These are phyloP conservation scores for Eurytoma adleriae DNA, from an alignment of 2,888 invertebrate genomes.

Conservation along the genomic window DNA sequence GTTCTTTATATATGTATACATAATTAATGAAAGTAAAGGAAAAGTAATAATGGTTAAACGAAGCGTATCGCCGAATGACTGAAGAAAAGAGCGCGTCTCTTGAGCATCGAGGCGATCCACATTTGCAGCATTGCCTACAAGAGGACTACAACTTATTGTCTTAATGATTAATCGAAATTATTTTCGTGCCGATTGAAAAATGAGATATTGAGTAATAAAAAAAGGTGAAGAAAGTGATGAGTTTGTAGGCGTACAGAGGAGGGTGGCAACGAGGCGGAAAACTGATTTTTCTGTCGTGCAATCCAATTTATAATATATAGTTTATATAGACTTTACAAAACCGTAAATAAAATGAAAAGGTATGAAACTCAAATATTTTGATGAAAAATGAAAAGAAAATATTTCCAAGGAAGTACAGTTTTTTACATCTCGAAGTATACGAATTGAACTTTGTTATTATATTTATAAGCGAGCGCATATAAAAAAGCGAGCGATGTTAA, in stretches of 20 bases:
- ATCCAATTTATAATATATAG: slow-evolving; percentile 40
- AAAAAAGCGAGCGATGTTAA: slow-evolving; percentile 20
- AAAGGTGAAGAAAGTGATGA: not conserved
- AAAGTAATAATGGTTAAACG: not conserved
- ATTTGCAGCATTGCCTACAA: slow-evolving; percentile 63
- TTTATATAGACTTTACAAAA: slow-evolving; percentile 40
- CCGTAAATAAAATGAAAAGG: no score
- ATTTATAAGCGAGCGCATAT: slow-evolving; percentile 56
- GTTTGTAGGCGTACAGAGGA: not conserved
- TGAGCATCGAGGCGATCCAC: slow-evolving; percentile 47
- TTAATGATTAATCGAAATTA: slow-evolving; percentile 65
- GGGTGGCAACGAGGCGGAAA: not conserved
- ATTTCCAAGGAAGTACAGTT: not conserved
- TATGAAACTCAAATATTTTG: slow-evolving; percentile 1
- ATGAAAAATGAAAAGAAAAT: slow-evolving; percentile 1
- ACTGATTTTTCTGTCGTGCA: slow-evolving; percentile 50
- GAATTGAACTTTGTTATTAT: slow-evolving; percentile 54
- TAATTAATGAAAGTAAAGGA: slow-evolving; percentile 2
- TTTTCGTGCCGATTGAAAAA: not conserved
- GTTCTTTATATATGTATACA: slow-evolving; percentile 30
- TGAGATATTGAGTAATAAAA: slow-evolving; percentile 1
- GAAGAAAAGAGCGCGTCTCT: slow-evolving; percentile 53
- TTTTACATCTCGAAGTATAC: slow-evolving; percentile 40
- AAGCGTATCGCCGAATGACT: slow-evolving; percentile 64
- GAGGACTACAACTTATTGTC: slow-evolving; percentile 63